Conservation (phyloP, 2,113 vertebrate species). For the Alethe castanea region DNA sequence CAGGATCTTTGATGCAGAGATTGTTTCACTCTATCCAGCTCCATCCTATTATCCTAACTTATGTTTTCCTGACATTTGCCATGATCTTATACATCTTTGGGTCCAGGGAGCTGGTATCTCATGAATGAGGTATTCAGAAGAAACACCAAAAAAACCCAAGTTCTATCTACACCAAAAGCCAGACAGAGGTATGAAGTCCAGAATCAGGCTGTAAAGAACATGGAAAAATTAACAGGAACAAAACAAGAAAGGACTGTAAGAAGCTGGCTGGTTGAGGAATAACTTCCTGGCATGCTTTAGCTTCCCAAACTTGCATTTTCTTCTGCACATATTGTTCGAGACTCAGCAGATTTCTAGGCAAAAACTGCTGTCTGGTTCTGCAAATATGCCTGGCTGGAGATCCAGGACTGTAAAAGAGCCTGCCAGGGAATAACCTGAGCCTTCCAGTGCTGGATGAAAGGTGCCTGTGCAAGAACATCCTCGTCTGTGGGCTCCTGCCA, state of each 20-base stretch:
- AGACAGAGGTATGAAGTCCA: not conserved
- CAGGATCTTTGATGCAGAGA: not conserved
- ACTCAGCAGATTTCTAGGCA: not conserved
- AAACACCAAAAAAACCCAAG: not conserved
- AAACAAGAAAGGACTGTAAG: not conserved
- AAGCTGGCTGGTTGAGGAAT: not conserved
- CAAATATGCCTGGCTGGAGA: not conserved
- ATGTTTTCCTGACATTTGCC: not conserved
- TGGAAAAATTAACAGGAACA: not conserved
- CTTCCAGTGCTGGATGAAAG: not conserved
- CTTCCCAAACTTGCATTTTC: not conserved
- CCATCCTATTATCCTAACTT: not conserved
- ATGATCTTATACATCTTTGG: not conserved
- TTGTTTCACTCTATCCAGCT: not conserved
- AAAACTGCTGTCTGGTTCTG: not conserved
- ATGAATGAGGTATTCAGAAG: not conserved
- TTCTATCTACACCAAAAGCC: not conserved
- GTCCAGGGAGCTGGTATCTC: not conserved
- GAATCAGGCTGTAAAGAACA: not conserved
- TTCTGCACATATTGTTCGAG: accelerated
- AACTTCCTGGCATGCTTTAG: not conserved
- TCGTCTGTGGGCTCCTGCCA: not conserved
- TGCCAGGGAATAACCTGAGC: not conserved
- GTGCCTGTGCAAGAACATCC: not conserved
- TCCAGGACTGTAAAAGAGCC: not conserved